These are phyloP conservation scores for Oscheius myriophilus DNA, from an alignment of 2,888 invertebrate species.

Conservation along the genomic window DNA sequence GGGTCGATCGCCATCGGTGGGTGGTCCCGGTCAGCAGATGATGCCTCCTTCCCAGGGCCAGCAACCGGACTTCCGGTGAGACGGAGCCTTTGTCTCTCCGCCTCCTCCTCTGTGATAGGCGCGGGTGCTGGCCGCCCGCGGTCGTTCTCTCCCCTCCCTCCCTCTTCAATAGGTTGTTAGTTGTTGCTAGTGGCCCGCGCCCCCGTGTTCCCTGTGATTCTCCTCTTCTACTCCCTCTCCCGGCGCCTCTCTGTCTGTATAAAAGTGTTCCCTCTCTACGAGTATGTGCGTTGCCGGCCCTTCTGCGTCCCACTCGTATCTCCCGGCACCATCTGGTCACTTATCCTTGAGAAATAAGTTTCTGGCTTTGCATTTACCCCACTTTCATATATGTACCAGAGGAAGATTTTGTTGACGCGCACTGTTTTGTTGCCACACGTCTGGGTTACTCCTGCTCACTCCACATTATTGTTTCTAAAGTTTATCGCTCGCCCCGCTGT, in stretches of 20 bases:
- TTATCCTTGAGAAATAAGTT: too few relatives aligned
- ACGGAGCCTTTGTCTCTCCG: background rate
- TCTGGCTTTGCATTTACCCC: too few relatives aligned
- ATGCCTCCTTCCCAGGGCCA: slow-evolving; percentile 25
- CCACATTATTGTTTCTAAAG: too few relatives aligned
- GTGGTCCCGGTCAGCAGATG: slow-evolving; percentile 16
- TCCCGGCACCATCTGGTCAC: too few relatives aligned
- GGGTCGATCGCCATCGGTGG: slow-evolving; percentile 14
- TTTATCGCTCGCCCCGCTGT: too few relatives aligned
- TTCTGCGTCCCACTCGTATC: too few relatives aligned
- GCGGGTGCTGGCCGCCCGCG: slow-evolving; percentile 22
- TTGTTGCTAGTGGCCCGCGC: slow-evolving; percentile 2
- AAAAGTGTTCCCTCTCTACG: slow-evolving; percentile 26
- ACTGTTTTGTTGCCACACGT: too few relatives aligned
- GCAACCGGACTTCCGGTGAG: slow-evolving; percentile 26
- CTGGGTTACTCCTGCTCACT: too few relatives aligned
- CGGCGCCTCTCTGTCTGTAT: slow-evolving; percentile 29
- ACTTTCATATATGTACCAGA: too few relatives aligned
- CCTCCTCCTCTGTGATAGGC: slow-evolving; percentile 20
- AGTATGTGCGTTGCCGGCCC: slow-evolving; percentile 14
- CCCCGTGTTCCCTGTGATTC: slow-evolving; percentile 5
- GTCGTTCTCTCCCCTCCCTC: slow-evolving; percentile 5
- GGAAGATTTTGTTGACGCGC: too few relatives aligned
- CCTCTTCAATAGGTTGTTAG: slow-evolving; percentile 13
- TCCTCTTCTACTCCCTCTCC: slow-evolving; percentile 2